Evolutionary conservation across 2,113 vertebrate genomes (phyloP), one percentile per base, ranked within the genome.

Genomic region (Platichthys flesus): DNA sequence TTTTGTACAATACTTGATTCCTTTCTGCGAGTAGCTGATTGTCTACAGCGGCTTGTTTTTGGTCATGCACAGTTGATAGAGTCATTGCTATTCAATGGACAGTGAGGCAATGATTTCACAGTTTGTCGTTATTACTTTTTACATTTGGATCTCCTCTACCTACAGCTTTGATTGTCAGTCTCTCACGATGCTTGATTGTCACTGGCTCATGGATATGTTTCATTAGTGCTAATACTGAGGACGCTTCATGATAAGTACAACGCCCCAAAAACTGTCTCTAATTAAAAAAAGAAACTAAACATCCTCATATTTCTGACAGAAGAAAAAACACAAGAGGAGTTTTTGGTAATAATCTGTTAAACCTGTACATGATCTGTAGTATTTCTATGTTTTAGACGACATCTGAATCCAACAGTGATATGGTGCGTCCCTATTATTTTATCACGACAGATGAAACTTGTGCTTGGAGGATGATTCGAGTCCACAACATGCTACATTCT

Each of bases 131-230:
- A 18, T 23, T 61, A 4, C 18, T 72, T 74, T 42, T 28, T 64
- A 28, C 20, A 31, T 58, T 51, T 45, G 18, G 3, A 54, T 71
- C 56, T 51, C 45, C 54, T 66, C 24, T 26, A 35, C 67, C 35
- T 73, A 69, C 67, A 58, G 57, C 35, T 85, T 82, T 85, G 90
- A 91, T 92, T 92, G 89, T 92, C 87, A 59, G 51, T 37, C n/a
- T 31, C 13, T 24, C 24, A 60, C 49, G 57, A 82, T 65, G 51
- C 18, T 71, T 82, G 90, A 92, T 93, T 92, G 91, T 92, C 85
- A 78, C 59, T 67, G 40, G 85, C 71, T 87, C 65, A 63, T 78
- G 35, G 67, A 81, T 71, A 72, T 74, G 67, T 49, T 64, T 71
- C 21, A 74, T 76, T 67, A 54, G 21, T 71, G 49, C 57, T 9